Evolutionary conservation across 2,888 invertebrate species (phyloP).

Genomic region (Mythimna impura): DNA sequence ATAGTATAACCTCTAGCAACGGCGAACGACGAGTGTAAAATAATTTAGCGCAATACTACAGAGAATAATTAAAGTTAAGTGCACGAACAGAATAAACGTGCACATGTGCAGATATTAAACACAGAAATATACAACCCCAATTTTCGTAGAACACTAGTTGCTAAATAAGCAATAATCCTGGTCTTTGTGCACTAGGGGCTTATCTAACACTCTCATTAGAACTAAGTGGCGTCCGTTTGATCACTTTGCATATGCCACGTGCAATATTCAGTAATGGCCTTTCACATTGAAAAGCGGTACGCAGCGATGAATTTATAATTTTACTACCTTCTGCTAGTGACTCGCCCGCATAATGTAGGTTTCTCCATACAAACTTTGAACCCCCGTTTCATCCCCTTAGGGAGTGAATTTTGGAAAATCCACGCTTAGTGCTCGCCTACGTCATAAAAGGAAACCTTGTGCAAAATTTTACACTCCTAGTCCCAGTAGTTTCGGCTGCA

Average conservation of each 20-base stretch:
- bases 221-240: slow-evolving; percentile 53
- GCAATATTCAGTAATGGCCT: slow-evolving; percentile 41
- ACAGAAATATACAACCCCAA: slow-evolving; percentile 28
- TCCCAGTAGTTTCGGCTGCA: too few species aligned
- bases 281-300: slow-evolving; percentile 34
- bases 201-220: slow-evolving; percentile 62
- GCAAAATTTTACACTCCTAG: too few species aligned
- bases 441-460: too few species aligned
- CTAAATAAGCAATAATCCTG: slow-evolving; percentile 16
- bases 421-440: too few species aligned
- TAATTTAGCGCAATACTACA: not conserved
- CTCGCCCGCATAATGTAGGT: too few species aligned
- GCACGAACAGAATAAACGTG: slow-evolving; percentile 10
- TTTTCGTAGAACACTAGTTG: slow-evolving; percentile 33
- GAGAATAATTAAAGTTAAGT: slow-evolving; percentile 16
- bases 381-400: too few species aligned
- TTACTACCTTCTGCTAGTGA: too few species aligned
- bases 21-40: not conserved
- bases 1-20: too few species aligned
- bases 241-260: slow-evolving; percentile 61
- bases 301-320: too few species aligned
- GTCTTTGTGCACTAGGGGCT: slow-evolving; percentile 24
- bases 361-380: too few species aligned
- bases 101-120: slow-evolving; percentile 35
- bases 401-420: too few species aligned